Base-by-base conservation (phyloP, 2,113 vertebrate genomes). In the Uropsilus gracilis region DNA sequence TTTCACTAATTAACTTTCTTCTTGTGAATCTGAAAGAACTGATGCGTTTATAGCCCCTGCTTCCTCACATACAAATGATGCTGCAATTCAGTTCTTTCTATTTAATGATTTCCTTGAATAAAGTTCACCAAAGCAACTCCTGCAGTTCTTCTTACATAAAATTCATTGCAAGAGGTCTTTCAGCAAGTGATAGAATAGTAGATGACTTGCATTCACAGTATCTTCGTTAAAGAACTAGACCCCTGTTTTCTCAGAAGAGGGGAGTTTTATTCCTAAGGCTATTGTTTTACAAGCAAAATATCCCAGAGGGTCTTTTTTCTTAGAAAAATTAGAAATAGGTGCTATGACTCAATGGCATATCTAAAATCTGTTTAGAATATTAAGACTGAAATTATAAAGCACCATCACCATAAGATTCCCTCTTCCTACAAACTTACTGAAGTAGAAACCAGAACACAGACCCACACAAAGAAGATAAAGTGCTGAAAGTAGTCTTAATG, bases 31-130 rank as follows among this genome's bases (percentile, higher is more conserved):
- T 6, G 20, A 66, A 86, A 32, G 28, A 85, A 42, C 2, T 50
- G 55, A 73, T 64, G 46, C 13, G 12, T 86, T 86, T 61, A 83
- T 17, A 57, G 20, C 6, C n/a, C 32, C 42, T 28, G 17, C 32
- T 78, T 87, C 53, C 14, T 32, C 59, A 75, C 84, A 66, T 28
- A 75, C 63, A 90, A 59, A 44, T 7, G 37, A 77, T 86, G 24
- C 28, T 71, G n/a, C n/a, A 26, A 14, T 76, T 93, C 69, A 59
- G 59, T 50, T 89, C 30, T 55, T 86, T 84, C 72, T 59, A 85
- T 48, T 68, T 55, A 81, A 50, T 34, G 14, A 46, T 84, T 83
- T 72, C 53, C 92, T 96, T 85, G 95, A 96, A 84, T 92, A 91
- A 94, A 85, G 28, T 28, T 95, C 93, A 85, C 50, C 82, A 78